phyloP scores from a whole-genome alignment of 2,797 vertebrate species.

The Geotrypetes seraphini region DNA sequence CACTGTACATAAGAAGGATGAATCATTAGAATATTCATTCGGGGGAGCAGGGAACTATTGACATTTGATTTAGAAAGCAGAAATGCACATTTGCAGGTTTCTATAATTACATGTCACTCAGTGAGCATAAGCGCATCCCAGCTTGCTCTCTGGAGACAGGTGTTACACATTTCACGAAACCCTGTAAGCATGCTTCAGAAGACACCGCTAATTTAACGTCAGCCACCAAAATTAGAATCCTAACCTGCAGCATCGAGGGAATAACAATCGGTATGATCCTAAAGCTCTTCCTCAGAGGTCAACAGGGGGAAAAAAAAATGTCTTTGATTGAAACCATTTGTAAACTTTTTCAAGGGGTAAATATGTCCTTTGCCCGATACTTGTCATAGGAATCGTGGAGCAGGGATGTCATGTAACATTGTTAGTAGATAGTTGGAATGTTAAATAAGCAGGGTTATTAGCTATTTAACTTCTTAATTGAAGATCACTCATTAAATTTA shows the following conservation, averaged over 20 bases:
- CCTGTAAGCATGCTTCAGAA: slow-evolving; percentile 30
- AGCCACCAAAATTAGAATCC: slow-evolving; percentile 36
- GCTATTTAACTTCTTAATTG: too few species aligned
- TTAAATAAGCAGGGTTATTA: background rate
- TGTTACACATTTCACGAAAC: background rate
- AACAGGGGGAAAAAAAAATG: background rate
- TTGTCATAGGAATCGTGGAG: too few species aligned
- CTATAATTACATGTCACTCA: slow-evolving; percentile 37
- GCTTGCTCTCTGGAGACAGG: slow-evolving; percentile 34
- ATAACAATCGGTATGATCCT: too few species aligned
- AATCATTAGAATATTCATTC: background rate
- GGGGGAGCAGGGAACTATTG: slow-evolving; percentile 1
- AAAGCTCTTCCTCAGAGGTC: slow-evolving; percentile 10
- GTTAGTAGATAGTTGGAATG: background rate
- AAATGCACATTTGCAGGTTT: slow-evolving; percentile 23
- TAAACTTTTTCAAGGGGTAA: background rate
- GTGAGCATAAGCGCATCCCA: slow-evolving; percentile 23
- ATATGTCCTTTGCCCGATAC: too few species aligned
- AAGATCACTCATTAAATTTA: too few species aligned
- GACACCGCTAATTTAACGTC: slow-evolving; percentile 41
- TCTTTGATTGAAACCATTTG: slow-evolving; percentile 11
- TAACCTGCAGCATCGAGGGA: slow-evolving; percentile 30
- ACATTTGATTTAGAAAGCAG: slow-evolving; percentile 20
- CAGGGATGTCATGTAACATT: background rate
- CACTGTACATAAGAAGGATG: background rate